phyloP scores from a whole-genome alignment of 2,888 invertebrate genomes.

The Idaea dimidiata region DNA sequence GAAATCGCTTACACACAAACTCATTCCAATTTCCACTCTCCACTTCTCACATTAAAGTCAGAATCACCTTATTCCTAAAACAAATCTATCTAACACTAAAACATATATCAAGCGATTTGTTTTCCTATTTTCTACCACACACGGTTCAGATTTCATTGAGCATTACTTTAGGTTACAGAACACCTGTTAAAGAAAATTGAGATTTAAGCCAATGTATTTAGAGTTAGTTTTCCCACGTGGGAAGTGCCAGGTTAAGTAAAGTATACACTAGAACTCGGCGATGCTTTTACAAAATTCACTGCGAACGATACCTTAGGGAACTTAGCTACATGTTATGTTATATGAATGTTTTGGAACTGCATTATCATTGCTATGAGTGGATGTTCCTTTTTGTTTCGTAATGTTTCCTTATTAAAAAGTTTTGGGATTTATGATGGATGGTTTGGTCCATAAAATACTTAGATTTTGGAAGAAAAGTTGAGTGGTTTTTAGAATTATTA shows the following conservation, averaged over 20 bases:
- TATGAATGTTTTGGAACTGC: conserved; percentile 27
- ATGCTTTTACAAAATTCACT: neutral
- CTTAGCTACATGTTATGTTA: conserved; percentile 20
- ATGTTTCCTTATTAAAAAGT: neutral
- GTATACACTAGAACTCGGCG: neutral
- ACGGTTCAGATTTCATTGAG: neutral
- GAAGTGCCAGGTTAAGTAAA: neutral
- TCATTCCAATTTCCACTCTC: neutral
- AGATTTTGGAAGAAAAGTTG: neutral
- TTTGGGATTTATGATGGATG: neutral
- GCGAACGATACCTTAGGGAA: conserved; percentile 1
- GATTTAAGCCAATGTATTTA: neutral
- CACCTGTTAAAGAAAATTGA: neutral
- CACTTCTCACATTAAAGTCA: neutral
- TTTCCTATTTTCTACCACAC: neutral
- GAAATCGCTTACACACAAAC: neutral
- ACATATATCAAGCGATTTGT: neutral
- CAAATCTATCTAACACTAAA: neutral
- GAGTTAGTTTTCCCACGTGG: neutral
- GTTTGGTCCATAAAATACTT: neutral
- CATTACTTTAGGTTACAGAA: neutral
- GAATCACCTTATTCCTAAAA: neutral
- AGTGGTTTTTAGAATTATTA: no score
- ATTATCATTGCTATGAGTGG: conserved; percentile 22
- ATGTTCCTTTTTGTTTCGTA: conserved; percentile 6